A percentile compares a stretch with the other conserved stretches of the same genome.
These are phyloP conservation scores for Perodicticus potto DNA, from an alignment of 2,797 vertebrate species.

Conservation along the genomic window DNA sequence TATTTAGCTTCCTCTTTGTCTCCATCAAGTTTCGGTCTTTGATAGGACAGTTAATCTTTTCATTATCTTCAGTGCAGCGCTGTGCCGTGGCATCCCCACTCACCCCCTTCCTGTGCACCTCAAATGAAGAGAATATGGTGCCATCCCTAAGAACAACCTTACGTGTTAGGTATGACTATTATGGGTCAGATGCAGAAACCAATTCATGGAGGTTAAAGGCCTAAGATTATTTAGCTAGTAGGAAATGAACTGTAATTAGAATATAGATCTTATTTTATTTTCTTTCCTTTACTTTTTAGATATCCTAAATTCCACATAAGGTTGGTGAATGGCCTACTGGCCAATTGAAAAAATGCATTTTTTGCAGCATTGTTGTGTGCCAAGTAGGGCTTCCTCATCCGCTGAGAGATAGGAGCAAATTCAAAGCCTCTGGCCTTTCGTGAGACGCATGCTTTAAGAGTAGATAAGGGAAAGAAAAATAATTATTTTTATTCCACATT, in stretches of 20 bases:
- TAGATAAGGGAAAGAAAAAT: conserved; percentile 32
- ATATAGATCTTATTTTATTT: conserved; percentile 23
- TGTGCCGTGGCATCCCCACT: not conserved
- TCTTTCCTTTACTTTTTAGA: conserved; percentile 36
- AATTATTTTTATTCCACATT: not conserved
- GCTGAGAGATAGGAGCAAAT: not conserved
- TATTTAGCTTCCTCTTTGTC: not conserved
- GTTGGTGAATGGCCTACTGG: not conserved
- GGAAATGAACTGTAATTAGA: not conserved
- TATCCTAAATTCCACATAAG: not conserved
- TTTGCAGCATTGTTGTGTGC: not conserved
- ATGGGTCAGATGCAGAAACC: conserved; percentile 18
- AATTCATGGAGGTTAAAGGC: not conserved
- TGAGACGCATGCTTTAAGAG: not conserved
- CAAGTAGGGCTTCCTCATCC: not conserved
- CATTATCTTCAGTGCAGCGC: not conserved
- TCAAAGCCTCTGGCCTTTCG: not conserved
- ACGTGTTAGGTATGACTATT: not conserved
- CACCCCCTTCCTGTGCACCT: not conserved
- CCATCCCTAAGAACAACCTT: not conserved
- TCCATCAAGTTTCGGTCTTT: conserved; percentile 6
- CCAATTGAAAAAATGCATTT: not conserved
- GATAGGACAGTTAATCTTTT: not conserved
- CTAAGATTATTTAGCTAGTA: conserved; percentile 34
- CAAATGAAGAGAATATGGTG: not conserved